Percentiles rank a stretch among this genome's conserved stretches.
Evolutionary conservation across 2,797 vertebrate species (phyloP).

Genomic region (Gymnoscopelus braueri): DNA sequence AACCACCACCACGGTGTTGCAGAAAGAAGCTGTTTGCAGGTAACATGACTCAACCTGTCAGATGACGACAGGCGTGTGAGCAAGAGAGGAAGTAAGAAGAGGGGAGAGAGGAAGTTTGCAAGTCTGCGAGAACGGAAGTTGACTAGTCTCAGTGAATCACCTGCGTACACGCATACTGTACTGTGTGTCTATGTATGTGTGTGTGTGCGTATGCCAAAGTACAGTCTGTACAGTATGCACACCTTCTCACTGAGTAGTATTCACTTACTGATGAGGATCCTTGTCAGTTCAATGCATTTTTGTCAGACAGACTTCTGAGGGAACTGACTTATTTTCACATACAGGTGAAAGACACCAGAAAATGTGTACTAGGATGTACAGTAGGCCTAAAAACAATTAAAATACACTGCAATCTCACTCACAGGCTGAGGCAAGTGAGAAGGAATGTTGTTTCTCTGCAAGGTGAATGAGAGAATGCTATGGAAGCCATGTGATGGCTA

Average conservation of each 20-base stretch:
- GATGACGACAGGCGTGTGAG: conserved; percentile 46
- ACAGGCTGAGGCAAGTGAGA: not conserved
- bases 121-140: conserved; percentile 60
- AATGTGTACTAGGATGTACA: too few species aligned
- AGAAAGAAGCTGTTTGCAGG: conserved; percentile 30
- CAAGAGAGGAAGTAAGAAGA: conserved; percentile 57
- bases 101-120: conserved; percentile 55
- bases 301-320: too few species aligned
- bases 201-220: conserved; percentile 5
- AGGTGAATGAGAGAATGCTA: conserved; percentile 52
- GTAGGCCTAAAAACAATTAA: not conserved
- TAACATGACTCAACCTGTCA: conserved; percentile 68
- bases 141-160: conserved; percentile 65
- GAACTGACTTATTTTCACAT: too few species aligned
- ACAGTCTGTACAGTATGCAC: not conserved
- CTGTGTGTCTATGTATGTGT: not conserved
- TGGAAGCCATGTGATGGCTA: conserved; percentile 36
- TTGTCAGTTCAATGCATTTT: too few species aligned
- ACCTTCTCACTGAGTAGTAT: too few species aligned
- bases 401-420: not conserved
- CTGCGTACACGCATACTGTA: conserved; percentile 35
- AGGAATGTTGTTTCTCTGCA: not conserved
- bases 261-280: not conserved
- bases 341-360: too few species aligned
- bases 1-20: not conserved